A percentile compares a stretch with the other conserved stretches of the same genome.
Conservation (phyloP, 2,888 invertebrate genomes). For the Brachyopa scutellaris region DNA sequence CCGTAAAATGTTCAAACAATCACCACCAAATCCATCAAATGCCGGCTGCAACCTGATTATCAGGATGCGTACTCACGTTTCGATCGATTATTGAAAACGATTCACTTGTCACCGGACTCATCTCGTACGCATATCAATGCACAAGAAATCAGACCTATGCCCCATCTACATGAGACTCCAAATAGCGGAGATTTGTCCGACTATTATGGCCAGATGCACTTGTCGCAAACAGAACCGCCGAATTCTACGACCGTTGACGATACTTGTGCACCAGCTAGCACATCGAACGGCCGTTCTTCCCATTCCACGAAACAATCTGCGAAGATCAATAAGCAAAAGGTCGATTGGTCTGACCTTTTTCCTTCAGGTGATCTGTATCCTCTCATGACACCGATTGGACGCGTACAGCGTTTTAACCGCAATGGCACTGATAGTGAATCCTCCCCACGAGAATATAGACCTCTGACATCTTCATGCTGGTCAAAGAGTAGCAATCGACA, state of each 20-base stretch:
- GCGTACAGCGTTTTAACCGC: constrained; percentile 12
- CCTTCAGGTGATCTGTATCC: constrained; percentile 43
- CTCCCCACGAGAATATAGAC: constrained; percentile 27
- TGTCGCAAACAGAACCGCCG: constrained; percentile 26
- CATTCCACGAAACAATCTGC: constrained; percentile 35
- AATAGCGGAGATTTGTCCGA: constrained; percentile 29
- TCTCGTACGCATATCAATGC: constrained; percentile 65
- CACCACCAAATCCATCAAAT: constrained; percentile 45
- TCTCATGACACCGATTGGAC: constrained; percentile 30
- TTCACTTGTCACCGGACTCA: constrained; percentile 70
- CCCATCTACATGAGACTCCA: constrained; percentile 30
- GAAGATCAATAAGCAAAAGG: constrained; percentile 35
- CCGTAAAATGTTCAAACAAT: constrained; percentile 51
- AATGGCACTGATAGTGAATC: constrained; percentile 26
- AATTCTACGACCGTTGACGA: constrained; percentile 20
- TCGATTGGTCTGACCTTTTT: constrained; percentile 62
- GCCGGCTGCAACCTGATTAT: too few species aligned
- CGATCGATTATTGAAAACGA: constrained; percentile 67
- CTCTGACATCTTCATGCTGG: constrained; percentile 35
- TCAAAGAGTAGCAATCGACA: background rate
- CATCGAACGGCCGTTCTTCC: constrained; percentile 35
- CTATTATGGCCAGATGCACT: constrained; percentile 38
- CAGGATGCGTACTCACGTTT: constrained; percentile 67
- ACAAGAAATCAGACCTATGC: constrained; percentile 28
- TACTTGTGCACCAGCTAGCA: background rate